phyloP scores from a whole-genome alignment of 2,113 vertebrate genomes.

The Gulo gulo region DNA sequence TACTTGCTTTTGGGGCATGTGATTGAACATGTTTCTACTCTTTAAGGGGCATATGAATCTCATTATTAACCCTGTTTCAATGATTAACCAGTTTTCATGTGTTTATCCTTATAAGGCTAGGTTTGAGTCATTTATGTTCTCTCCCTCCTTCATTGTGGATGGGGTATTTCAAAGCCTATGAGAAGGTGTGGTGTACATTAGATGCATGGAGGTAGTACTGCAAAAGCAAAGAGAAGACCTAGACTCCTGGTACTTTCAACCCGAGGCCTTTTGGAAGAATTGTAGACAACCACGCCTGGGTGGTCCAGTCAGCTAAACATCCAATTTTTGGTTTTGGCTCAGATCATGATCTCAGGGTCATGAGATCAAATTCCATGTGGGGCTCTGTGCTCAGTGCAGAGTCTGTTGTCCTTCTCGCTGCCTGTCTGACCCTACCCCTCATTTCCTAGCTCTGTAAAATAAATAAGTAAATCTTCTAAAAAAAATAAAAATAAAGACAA shows the following conservation, averaged over 20 bases:
- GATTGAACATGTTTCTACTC: neutral
- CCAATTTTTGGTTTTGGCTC: neutral
- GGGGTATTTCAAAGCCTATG: too few relatives aligned
- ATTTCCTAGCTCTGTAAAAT: neutral
- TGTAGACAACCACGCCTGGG: neutral
- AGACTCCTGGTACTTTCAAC: neutral
- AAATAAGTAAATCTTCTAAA: neutral
- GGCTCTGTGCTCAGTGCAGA: neutral
- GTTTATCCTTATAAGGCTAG: neutral
- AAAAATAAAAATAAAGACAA: neutral
- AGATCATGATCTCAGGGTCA: neutral
- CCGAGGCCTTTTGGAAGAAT: neutral
- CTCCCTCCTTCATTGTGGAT: neutral
- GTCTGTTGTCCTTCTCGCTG: neutral
- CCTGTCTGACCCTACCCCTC: neutral
- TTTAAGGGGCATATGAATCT: neutral
- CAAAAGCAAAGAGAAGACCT: neutral
- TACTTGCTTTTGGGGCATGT: neutral
- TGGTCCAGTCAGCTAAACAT: neutral
- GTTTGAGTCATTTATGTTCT: neutral
- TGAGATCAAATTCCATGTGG: neutral
- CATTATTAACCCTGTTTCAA: neutral
- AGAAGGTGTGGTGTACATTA: neutral
- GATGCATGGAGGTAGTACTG: neutral
- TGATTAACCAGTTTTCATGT: neutral